Conservation (phyloP, 2,113 vertebrate species). For the Ictalurus furcatus region DNA sequence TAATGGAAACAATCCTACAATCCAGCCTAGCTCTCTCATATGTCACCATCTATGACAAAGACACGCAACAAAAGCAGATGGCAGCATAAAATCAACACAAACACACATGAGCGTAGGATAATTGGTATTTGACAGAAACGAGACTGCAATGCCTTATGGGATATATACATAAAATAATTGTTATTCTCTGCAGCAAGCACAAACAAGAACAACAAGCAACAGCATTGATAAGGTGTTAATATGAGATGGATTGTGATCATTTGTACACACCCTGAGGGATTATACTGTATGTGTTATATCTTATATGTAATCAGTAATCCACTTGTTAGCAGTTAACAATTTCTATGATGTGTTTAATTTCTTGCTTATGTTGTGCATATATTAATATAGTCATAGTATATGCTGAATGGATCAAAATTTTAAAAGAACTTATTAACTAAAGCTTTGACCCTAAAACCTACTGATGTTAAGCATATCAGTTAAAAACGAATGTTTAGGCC, state of each 20-base stretch:
- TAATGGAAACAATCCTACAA: slow-evolving; percentile 42
- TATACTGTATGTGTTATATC: not conserved
- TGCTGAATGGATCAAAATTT: not conserved
- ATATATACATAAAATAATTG: slow-evolving; percentile 22
- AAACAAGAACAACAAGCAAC: not conserved
- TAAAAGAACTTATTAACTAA: not conserved
- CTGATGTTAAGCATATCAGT: not conserved
- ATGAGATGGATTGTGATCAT: not conserved
- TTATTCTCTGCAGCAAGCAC: slow-evolving; percentile 35
- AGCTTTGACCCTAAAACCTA: not conserved
- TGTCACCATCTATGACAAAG: slow-evolving; percentile 45
- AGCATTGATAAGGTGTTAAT: slow-evolving; percentile 31
- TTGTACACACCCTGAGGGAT: not conserved
- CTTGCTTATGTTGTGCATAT: not conserved
- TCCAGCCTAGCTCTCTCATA: slow-evolving; percentile 39
- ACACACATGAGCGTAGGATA: slow-evolving; percentile 44
- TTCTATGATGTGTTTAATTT: not conserved
- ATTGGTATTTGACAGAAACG: slow-evolving; percentile 54
- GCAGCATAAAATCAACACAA: slow-evolving; percentile 27
- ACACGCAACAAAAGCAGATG: slow-evolving; percentile 38
- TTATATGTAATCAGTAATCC: not conserved
- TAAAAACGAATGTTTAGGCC: not conserved
- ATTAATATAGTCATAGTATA: not conserved
- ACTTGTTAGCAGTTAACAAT: not conserved
- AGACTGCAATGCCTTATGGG: slow-evolving; percentile 47